Base-by-base conservation (phyloP, 2,113 vertebrate genomes). In the Halcyon malimbica region DNA sequence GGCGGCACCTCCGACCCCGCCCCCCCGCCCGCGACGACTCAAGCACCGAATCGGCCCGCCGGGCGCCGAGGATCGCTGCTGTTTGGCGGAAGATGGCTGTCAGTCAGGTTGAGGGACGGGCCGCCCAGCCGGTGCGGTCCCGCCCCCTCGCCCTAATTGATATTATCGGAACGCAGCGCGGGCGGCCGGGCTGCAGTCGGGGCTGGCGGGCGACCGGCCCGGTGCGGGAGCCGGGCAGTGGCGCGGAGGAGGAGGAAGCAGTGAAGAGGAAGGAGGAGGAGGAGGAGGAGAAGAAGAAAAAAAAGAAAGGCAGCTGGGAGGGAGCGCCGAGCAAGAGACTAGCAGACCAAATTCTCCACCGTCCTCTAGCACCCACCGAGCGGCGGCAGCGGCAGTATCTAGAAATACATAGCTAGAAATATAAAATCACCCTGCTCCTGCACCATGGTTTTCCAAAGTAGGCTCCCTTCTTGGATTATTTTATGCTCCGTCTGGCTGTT, bases 391-490 rank as follows among this genome's bases (percentile, higher is more conserved):
- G 91, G 91, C 97, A 82, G 96, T 57, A 88, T 71, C 70, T 90
- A 95, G 95, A 87, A 92, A 93, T 71, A 83, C 5, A 85, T 29
- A 89, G 91, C 71, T 90, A 96, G 91, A 95, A 87, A 94, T 88
- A 96, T 67, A 90, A 89, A 69, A 85, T 48, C 67, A 59, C 25
- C 94, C 95, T 93, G 95, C 90, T 97, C 93, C 83, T 94, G 98
- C 98, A 99, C 98, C 98, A 99, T 99, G 99, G 97, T 98, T 97
- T 98, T 98, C 96, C 97, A 96, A 97, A 98, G 97, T 97, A 96
- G 97, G 96, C 95, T 97, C 97, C 98, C 98, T 97, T 95, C 98
- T 90, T 99, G 99, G 99, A 99, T 99, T 99, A 98, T 98, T 94
- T 95, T 99, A 93, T 98, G 98, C 98, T 98, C 98, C 96, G 94